phyloP scores from a whole-genome alignment of 1,140 invertebrate genomes.

The Polypedilum pembai region DNA sequence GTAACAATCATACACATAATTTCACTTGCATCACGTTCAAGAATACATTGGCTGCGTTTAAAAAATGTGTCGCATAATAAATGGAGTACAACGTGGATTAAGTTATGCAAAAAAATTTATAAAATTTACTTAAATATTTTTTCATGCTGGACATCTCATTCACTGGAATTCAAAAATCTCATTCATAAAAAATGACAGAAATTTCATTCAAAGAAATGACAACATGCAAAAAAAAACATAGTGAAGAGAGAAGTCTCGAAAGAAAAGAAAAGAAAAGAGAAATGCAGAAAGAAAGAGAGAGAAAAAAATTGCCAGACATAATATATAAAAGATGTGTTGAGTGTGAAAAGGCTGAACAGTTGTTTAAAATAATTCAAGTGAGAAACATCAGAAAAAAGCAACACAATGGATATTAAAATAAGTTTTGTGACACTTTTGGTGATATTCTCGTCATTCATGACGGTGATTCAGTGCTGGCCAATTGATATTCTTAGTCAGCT shows the following conservation, averaged over 20 bases:
- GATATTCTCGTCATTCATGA: background rate
- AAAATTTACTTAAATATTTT: too few relatives aligned
- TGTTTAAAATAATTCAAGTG: background rate
- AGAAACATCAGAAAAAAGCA: conserved; percentile 16
- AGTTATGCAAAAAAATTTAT: too few relatives aligned
- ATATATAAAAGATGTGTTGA: conserved; percentile 6
- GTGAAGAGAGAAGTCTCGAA: too few relatives aligned
- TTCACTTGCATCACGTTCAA: conserved; percentile 3
- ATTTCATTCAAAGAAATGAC: background rate
- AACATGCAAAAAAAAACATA: too few relatives aligned
- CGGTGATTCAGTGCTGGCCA: conserved; percentile 2
- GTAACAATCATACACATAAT: conserved; percentile 6
- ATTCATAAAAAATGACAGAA: background rate
- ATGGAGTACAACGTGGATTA: background rate
- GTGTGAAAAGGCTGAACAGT: background rate
- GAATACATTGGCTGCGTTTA: background rate
- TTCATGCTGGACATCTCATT: background rate
- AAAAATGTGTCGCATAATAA: background rate
- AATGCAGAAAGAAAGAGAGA: conserved; percentile 9
- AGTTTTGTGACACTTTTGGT: conserved; percentile 10
- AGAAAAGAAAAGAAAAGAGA: background rate
- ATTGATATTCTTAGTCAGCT: conserved; percentile 6
- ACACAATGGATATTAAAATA: conserved; percentile 24
- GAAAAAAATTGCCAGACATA: too few relatives aligned
- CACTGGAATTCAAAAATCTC: background rate